Base-by-base conservation (phyloP, 2,888 invertebrate species). In the Formica aserva region DNA sequence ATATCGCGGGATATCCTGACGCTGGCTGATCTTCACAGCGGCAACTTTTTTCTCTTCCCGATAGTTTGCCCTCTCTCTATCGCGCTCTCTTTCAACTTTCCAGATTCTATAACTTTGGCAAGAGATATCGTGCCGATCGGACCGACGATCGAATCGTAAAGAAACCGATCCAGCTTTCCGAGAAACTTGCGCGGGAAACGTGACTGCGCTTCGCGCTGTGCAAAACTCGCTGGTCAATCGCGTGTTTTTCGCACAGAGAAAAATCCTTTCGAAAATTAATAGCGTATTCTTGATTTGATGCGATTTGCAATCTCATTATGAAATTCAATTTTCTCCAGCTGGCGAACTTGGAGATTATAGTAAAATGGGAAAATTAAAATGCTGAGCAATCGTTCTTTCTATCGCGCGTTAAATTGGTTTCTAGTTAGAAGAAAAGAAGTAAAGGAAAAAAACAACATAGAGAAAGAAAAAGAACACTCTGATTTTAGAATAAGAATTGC, bases 31-130 rank as follows among this genome's bases (percentile, higher is more conserved):
- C 69, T 78, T 78, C 45, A 18, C 60, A 45, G 35, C 60, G 71
- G 71, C 71, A 71, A 80, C 71, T 80, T 80, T 80, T 78, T 80
- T 48, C 35, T 52, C 60, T 45, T 38, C 35, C 32, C 18, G 71
- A 48, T 62, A 80, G 71, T 71, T 71, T 57, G 41, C 41, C 13
- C 41, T 66, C 52, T 69, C 77, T 41, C 77, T 41, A 45, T 45
- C 71, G 22, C 60, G 18, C 69, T 15, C 18, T 18, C 63, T 60
- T 71, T 32, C 60, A 45, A 80, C 71, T 71, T 60, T 11, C 4
- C 65, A 38, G 77, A 77, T 77, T 67, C 55, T 77, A 38, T 60
- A 71, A 78, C 78, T 71, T 71, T 22, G 69, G 41, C 71, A 26
- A 60, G 60, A 80, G 71, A 60, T 80, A 71, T 71, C 69, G 71